A percentile compares a stretch with the other conserved stretches of the same genome.
Conservation (phyloP, 2,888 invertebrate species). For the Eupithecia inturbata region DNA sequence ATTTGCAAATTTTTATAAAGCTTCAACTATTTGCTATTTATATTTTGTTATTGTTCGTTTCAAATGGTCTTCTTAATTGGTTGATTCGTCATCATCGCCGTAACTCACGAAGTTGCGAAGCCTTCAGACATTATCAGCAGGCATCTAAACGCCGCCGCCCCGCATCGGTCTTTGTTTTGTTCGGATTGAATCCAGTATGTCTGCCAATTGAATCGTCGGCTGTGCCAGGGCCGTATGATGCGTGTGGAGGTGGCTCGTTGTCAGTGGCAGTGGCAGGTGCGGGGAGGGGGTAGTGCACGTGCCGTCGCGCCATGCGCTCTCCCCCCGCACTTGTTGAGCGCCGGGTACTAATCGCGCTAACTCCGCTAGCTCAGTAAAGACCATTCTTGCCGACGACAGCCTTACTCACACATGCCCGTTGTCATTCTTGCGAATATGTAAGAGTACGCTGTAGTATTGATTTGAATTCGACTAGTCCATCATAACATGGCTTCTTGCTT, state of each 20-base stretch:
- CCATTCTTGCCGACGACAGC: constrained; percentile 40
- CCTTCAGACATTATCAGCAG: constrained; percentile 19
- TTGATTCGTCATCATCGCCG: background rate
- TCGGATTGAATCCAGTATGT: constrained; percentile 70
- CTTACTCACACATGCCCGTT: constrained; percentile 52
- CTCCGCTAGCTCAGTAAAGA: constrained; percentile 47
- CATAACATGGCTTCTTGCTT: constrained; percentile 27
- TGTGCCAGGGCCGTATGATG: constrained; percentile 70
- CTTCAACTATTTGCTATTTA: constrained; percentile 18
- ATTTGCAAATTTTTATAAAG: constrained; percentile 15
- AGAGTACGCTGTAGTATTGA: constrained; percentile 53
- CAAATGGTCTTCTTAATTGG: background rate
- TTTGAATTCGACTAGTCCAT: constrained; percentile 43
- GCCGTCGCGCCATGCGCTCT: constrained; percentile 79
- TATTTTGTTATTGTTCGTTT: background rate
- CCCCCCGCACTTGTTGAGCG: constrained; percentile 78
- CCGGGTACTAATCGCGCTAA: constrained; percentile 52
- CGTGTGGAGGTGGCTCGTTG: constrained; percentile 59
- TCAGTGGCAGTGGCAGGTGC: constrained; percentile 54
- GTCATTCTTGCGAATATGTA: constrained; percentile 57
- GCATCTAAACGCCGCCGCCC: constrained; percentile 16
- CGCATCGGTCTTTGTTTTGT: constrained; percentile 50
- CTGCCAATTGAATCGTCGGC: constrained; percentile 75
- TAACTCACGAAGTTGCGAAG: constrained; percentile 10
- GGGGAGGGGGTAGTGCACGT: constrained; percentile 66